Conservation (phyloP, 2,888 invertebrate genomes). For the Notodonta dromedarius region DNA sequence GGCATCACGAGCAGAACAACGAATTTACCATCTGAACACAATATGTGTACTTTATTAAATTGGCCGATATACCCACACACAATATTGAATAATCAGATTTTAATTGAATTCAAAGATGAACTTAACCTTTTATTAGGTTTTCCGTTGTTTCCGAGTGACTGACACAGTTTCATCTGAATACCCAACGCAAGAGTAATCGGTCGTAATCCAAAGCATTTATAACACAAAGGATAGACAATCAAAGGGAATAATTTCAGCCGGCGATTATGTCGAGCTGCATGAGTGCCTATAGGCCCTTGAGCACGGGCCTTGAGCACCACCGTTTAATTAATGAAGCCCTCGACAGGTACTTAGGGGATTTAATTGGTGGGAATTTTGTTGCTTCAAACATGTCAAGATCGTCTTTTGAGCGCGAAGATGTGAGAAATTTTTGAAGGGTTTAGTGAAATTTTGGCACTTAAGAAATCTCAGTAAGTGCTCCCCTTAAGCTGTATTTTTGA, state of each 20-base stretch:
- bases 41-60: too few species aligned
- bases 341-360: slow-evolving; percentile 34
- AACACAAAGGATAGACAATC: slow-evolving; percentile 66
- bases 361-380: slow-evolving; percentile 38
- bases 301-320: slow-evolving; percentile 50
- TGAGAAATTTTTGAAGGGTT: slow-evolving; percentile 3
- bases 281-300: slow-evolving; percentile 44
- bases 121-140: background rate
- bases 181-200: slow-evolving; percentile 40
- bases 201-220: slow-evolving; percentile 61
- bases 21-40: too few species aligned
- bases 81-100: background rate
- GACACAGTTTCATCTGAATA: slow-evolving; percentile 29
- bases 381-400: slow-evolving; percentile 30
- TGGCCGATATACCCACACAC: background rate
- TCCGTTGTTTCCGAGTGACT: slow-evolving; percentile 19
- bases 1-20: too few species aligned
- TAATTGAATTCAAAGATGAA: too few species aligned
- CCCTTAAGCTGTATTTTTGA: background rate
- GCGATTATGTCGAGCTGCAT: slow-evolving; percentile 70
- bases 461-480: background rate
- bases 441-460: background rate
- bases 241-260: slow-evolving; percentile 72
- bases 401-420: background rate
- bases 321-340: slow-evolving; percentile 72